Percentiles rank a stretch among this genome's conserved stretches.
These are phyloP conservation scores for Pollenia labialis DNA, from an alignment of 2,888 invertebrate species.

Conservation along the genomic window DNA sequence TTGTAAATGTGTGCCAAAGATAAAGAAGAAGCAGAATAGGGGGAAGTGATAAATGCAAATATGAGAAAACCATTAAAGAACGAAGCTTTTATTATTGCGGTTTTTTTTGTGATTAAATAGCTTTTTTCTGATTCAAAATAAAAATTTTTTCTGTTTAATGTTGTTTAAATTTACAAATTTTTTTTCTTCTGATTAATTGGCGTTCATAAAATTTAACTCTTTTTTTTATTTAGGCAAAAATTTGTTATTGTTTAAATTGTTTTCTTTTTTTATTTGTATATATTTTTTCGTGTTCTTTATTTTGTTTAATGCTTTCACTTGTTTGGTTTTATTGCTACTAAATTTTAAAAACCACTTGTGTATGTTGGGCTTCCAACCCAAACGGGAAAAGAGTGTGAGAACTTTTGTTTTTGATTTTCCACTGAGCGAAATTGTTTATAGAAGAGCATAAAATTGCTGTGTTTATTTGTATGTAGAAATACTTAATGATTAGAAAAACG, in stretches of 20 bases:
- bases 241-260: neutral
- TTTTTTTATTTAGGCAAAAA: neutral
- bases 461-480: neutral
- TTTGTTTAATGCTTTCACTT: constrained; percentile 68
- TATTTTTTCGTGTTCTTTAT: constrained; percentile 30
- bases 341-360: constrained; percentile 57
- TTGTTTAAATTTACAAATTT: neutral
- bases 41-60: neutral
- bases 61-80: constrained; percentile 19
- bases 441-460: constrained; percentile 22
- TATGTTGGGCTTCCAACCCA: constrained; percentile 31
- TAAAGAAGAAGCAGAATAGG: neutral
- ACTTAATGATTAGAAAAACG: constrained; percentile 13
- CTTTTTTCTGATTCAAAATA: neutral
- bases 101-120: neutral
- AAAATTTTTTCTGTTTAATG: neutral
- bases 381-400: neutral
- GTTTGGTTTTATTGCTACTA: constrained; percentile 67
- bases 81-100: neutral
- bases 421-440: constrained; percentile 26
- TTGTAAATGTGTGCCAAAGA: constrained; percentile 28
- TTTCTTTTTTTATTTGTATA: constrained; percentile 11
- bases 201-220: neutral
- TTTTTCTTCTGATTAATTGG: neutral
- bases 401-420: constrained; percentile 16